Evolutionary conservation across 2,888 invertebrate genomes (phyloP), one percentile per base, ranked within the genome.

Genomic region (Euzophera pinguis): DNA sequence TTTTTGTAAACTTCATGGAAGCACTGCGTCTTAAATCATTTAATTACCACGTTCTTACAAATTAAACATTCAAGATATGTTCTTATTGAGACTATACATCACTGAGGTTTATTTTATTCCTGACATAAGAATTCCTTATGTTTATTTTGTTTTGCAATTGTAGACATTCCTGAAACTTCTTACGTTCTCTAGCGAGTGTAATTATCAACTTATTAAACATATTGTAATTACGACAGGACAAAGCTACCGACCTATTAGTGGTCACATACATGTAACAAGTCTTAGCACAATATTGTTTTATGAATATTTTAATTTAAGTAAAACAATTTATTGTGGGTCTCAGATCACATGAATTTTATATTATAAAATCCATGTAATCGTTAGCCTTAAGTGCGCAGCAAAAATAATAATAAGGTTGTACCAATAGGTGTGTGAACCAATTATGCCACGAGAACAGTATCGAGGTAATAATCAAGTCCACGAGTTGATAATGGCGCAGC

Each of bases 401-500:
- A 32, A 27, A 53, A 45, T 8, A 32, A 47, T 54, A 55, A 69
- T 68, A 61, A 63, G 22, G 22, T 22, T 5, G 71, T 70, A 64
- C 62, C 54, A 58, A 37, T 38, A 38, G 37, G 9, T 38, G 43
- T 61, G 67, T 77, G 73, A 63, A 75, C 73, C 75, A 76, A 78
- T 81, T 82, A 78, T 63, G 61, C 55, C 61, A 45, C 32, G 64
- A 65, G 66, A 57, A 63, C 54, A 53, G 63, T 62, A 57, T 59
- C 58, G 64, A 69, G 65, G 69, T 83, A 75, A 22, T 22, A 22
- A 84, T 79, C 59, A 67, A 85, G 67, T 76, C 84, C 88, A 87
- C 87, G 86, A 77, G 88, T 65, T 49, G 47, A 50, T 51, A 53
- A 60, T 78, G 77, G 75, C 80, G 84, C 70, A 78, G 78, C 57